Base-by-base conservation (phyloP, 2,888 invertebrate genomes). In the Ormyrus nitidulus region DNA sequence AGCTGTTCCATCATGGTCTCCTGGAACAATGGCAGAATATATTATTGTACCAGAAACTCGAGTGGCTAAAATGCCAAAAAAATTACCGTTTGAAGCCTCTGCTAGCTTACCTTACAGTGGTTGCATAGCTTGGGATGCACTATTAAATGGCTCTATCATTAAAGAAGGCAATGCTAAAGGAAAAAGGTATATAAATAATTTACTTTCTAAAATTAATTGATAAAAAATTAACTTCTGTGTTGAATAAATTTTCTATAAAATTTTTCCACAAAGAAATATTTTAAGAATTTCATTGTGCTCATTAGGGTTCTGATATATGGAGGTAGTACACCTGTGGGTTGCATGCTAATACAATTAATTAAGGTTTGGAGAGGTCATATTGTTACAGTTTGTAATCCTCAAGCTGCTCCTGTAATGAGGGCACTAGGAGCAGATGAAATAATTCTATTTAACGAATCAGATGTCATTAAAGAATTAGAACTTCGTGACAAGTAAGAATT, bases 91-190 rank as follows among this genome's bases (percentile, higher is more conserved):
- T 85, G 93, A 94, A 88, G 92, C 92, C 62, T 93, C 93, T 53
- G 92, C 93, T 48, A 92, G 93, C 84, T 88, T 94, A 80, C 93
- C 94, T 0, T 94, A 93, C 84, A 92, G 92, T 66, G 93, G 93
- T 54, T 91, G 92, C 80, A 86, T 92, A 66, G 93, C 93, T 3
- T 91, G 93, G 89, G 90, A 92, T 83, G 92, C 92, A 13, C 86
- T 93, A 13, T 87, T 91, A 44, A 89, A 91, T 83, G 87, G 91
- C 82, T 92, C 92, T 19, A 85, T 89, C 9, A 89, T 93, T 46
- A 90, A 90, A 82, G 90, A 91, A 79, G 90, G 91, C 74, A 92
- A 92, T 85, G 92, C 92, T 6, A 86, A 88, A 83, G 90, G 91
- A 71, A 93, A 92, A 90, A 91, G 92, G 93, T 93, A 82, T 80